phyloP scores from a whole-genome alignment of 2,113 vertebrate genomes.

The Stegostoma tigrinum region DNA sequence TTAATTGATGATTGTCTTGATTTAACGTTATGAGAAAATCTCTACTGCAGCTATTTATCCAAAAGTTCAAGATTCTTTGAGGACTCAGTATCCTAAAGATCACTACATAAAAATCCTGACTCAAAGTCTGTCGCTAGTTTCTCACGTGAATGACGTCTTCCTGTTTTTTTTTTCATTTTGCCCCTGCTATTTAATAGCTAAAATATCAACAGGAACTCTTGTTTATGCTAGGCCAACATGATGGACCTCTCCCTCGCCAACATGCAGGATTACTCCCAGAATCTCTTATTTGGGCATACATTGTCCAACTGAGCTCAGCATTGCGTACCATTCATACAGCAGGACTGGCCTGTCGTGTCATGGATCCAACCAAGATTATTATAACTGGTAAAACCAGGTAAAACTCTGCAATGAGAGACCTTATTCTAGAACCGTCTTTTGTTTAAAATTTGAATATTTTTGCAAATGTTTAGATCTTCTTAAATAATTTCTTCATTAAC shows the following conservation, averaged over 20 bases:
- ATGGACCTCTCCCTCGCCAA: constrained; percentile 87
- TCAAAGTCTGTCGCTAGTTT: neutral
- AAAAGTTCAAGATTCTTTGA: neutral
- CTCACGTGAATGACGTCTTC: neutral
- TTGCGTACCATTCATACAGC: constrained; percentile 92
- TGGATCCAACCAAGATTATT: constrained; percentile 98
- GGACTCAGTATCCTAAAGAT: neutral
- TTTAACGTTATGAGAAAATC: neutral
- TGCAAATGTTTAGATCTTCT: neutral
- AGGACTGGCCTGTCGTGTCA: constrained; percentile 88
- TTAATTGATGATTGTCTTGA: neutral
- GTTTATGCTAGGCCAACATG: constrained; percentile 73
- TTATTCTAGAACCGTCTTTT: neutral
- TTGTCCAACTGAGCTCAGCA: constrained; percentile 93
- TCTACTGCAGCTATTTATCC: neutral
- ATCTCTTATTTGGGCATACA: constrained; percentile 97
- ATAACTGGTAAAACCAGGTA: constrained; percentile 96
- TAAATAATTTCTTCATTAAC: neutral
- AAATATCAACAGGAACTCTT: neutral
- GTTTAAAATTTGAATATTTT: neutral
- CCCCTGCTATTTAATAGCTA: neutral
- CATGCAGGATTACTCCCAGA: constrained; percentile 91
- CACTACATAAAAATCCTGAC: neutral
- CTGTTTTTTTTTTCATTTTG: constrained; percentile 14
- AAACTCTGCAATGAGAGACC: neutral